Percentiles rank a stretch among this genome's conserved stretches.
phyloP scores from a whole-genome alignment of 1,140 invertebrate genomes.

The Drosophila nasuta region DNA sequence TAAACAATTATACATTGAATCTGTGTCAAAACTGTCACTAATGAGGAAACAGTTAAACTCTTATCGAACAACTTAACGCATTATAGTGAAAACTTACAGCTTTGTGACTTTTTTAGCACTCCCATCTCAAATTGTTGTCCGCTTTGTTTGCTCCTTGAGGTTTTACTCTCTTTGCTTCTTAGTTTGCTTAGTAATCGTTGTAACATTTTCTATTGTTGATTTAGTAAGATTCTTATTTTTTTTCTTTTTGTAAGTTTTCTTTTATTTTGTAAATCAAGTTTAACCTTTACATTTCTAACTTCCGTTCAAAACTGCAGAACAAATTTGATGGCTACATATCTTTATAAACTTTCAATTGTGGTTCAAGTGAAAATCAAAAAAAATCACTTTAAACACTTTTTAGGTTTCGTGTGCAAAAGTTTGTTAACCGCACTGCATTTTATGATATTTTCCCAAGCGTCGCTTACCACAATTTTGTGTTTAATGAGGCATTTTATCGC shows the following conservation, averaged over 20 bases:
- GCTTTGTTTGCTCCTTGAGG: neutral
- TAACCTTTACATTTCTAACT: conserved; percentile 55
- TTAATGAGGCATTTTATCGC: conserved; percentile 31
- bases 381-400: neutral
- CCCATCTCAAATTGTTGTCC: conserved; percentile 30
- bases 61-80: conserved; percentile 2
- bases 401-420: conserved; percentile 53
- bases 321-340: neutral
- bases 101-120: conserved; percentile 31
- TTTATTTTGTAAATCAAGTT: neutral
- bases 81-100: conserved; percentile 31
- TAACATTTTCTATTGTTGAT: conserved; percentile 46
- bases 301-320: conserved; percentile 40
- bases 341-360: conserved; percentile 39
- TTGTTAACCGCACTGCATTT: conserved; percentile 56
- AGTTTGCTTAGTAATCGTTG: conserved; percentile 50
- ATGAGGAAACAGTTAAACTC: neutral
- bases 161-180: conserved; percentile 30
- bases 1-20: conserved; percentile 2
- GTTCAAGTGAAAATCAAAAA: neutral
- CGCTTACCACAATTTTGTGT: conserved; percentile 46
- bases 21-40: neutral
- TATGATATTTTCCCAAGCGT: conserved; percentile 16
- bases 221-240: neutral
- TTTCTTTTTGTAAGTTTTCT: conserved; percentile 7